Base-by-base conservation (phyloP, 2,888 invertebrate species). In the Pseudoips prasinana region DNA sequence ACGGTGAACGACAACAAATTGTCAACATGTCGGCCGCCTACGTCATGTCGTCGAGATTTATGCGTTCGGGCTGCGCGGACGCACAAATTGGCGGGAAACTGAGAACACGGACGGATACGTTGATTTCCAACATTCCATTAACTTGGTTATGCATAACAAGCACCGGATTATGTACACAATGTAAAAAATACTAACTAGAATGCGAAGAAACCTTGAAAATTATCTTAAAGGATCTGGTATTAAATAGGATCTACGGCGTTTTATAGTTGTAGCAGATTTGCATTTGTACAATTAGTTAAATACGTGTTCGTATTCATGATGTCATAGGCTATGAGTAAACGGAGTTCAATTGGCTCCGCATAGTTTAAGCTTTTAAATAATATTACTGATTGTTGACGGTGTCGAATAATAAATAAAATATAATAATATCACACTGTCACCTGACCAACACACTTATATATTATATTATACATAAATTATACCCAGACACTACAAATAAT, bases 21-120 rank as follows among this genome's bases (percentile, higher is more conserved):
- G 85, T 83, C 84, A 82, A 76, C 81, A 69, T 81, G 86, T 81
- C 72, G 52, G 45, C 76, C 86, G 84, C 86, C 86, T 78, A 85
- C 86, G 65, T 75, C 72, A 76, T 72, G 84, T 83, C 81, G 54
- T 37, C 44, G 54, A 77, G 83, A 87, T 86, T 84, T 85, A 86
- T 86, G 76, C 73, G 72, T 72, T 64, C 64, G 50, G 55, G 46
- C 66, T 65, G 69, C 64, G 67, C 73, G 67, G 75, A 78, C 83
- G 76, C 82, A 78, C 84, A 86, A 87, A 86, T 86, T 86, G 86
- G 79, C 79, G 69, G 70, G 68, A 70, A 78, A 70, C 72, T 60
- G 53, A 58, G 64, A 60, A 49, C 57, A 61, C 51, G 60, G 64
- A 64, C 68, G 71, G 69, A 76, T 73, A 73, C 67, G 66, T 53